phyloP scores from a whole-genome alignment of 2,797 vertebrate species.

The Pelobates cultripes region DNA sequence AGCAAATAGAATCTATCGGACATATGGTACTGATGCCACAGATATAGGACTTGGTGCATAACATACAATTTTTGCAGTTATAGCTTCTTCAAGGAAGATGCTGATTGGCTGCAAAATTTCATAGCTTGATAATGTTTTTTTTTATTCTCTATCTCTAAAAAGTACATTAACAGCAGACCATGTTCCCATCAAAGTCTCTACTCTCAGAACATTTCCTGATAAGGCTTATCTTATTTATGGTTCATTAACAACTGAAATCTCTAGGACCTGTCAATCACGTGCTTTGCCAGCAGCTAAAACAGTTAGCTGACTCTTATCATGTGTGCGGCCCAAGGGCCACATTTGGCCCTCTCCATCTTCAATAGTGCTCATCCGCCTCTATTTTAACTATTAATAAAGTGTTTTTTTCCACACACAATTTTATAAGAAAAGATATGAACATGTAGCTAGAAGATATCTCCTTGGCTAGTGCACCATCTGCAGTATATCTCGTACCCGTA shows the following conservation, averaged over 20 bases:
- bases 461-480: too few relatives aligned
- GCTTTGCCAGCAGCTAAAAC: slow-evolving; percentile 44
- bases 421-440: too few relatives aligned
- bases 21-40: neutral
- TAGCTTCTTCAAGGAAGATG: neutral
- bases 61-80: neutral
- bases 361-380: neutral
- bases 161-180: slow-evolving; percentile 95
- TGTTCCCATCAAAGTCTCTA: slow-evolving; percentile 92
- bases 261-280: slow-evolving; percentile 78
- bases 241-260: slow-evolving; percentile 88
- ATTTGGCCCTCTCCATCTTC: neutral
- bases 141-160: slow-evolving; percentile 93
- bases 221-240: slow-evolving; percentile 96
- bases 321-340: neutral
- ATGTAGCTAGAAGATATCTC: too few relatives aligned
- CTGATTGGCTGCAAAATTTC: slow-evolving; percentile 43
- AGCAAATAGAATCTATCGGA: too few relatives aligned
- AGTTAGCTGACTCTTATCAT: slow-evolving; percentile 3
- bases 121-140: slow-evolving; percentile 69
- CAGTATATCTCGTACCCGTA: too few relatives aligned
- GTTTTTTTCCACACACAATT: too few relatives aligned
- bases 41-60: neutral
- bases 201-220: slow-evolving; percentile 95
- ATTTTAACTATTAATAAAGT: neutral